Evolutionary conservation across 2,113 vertebrate species (phyloP).

Genomic region (Sylvia atricapilla): DNA sequence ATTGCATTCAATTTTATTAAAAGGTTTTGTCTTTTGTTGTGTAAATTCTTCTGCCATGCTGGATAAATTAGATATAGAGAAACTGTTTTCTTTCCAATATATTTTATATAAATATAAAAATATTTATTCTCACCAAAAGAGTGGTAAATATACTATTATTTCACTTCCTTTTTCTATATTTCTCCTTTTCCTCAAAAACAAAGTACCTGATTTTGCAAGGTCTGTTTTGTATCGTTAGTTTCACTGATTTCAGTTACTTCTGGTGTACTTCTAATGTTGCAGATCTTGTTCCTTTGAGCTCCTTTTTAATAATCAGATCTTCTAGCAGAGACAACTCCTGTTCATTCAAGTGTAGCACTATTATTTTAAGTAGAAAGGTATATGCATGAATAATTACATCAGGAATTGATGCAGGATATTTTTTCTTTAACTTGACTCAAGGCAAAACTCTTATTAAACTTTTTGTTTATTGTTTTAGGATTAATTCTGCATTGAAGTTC

Average conservation of each 20-base stretch:
- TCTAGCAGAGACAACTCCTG: neutral
- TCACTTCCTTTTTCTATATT: neutral
- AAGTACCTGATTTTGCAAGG: neutral
- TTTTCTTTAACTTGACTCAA: neutral
- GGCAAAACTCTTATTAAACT: neutral
- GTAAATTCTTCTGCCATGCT: neutral
- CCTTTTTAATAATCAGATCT: neutral
- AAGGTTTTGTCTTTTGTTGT: conserved; percentile 37
- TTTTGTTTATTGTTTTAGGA: neutral
- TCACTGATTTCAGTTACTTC: neutral
- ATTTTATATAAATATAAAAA: neutral
- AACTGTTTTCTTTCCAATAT: neutral
- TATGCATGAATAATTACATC: neutral
- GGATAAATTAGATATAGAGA: neutral
- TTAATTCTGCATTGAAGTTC: neutral
- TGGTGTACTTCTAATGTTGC: neutral
- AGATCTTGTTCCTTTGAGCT: neutral
- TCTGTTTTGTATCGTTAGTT: neutral
- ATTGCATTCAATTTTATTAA: conserved; percentile 36
- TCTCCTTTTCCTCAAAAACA: neutral
- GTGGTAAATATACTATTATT: neutral
- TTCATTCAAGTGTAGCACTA: neutral
- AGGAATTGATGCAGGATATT: neutral
- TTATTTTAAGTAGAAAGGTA: neutral
- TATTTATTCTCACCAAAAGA: neutral